These are phyloP conservation scores for Emydura subglobosa DNA, from an alignment of 2,113 vertebrate genomes.

Conservation along the genomic window DNA sequence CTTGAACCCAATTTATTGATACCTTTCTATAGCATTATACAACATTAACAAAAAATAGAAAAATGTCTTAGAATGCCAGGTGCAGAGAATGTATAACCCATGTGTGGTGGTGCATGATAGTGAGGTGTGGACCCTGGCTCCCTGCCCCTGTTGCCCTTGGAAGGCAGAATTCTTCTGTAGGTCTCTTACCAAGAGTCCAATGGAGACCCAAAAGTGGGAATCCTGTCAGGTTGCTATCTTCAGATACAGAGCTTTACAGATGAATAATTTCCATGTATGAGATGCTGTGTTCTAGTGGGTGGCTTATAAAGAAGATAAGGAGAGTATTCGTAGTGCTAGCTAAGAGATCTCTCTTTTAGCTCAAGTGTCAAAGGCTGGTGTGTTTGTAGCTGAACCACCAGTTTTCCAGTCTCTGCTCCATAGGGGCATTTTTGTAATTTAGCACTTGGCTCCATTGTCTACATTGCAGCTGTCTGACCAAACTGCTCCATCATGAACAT, in stretches of 20 bases:
- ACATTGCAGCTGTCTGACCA: not conserved
- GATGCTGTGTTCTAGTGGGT: not conserved
- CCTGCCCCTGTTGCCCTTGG: no score
- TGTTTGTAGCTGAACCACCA: not conserved
- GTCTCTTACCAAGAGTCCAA: no score
- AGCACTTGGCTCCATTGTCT: not conserved
- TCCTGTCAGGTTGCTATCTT: fast-evolving
- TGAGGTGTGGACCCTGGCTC: no score
- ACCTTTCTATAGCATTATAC: no score
- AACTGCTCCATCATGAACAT: not conserved
- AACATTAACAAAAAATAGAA: no score
- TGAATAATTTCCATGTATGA: fast-evolving
- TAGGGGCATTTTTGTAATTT: not conserved
- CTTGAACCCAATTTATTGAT: no score
- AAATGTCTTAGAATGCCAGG: no score
- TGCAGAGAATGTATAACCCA: no score
- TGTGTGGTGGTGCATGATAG: no score
- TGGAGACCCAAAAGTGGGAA: fast-evolving
- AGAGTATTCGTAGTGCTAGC: fast-evolving
- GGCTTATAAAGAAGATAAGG: fast-evolving
- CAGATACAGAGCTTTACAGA: fast-evolving
- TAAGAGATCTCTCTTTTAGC: not conserved
- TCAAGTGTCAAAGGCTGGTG: not conserved
- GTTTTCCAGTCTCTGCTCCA: not conserved
- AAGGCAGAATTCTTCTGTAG: no score